Base-by-base conservation (phyloP, 1,140 invertebrate genomes). In the Drosophila kanapiae region DNA sequence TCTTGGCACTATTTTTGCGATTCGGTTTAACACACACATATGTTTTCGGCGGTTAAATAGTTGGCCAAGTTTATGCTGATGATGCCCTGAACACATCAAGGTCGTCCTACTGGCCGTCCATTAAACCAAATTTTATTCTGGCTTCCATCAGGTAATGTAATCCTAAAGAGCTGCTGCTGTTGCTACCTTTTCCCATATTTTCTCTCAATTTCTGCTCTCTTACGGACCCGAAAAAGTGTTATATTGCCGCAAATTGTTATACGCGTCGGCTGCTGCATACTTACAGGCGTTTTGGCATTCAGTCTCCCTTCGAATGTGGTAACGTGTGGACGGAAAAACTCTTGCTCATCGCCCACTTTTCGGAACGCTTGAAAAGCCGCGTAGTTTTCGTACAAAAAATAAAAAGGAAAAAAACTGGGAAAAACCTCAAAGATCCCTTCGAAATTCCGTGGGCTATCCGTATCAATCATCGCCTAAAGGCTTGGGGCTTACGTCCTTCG, bases 301-400 rank as follows among this genome's bases (percentile, higher is more conserved):
- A 87, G 83, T 87, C 76, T 87, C 83, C 83, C 80, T 65, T 87
- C 76, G 83, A 72, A 80, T 80, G 83, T 68, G 83, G 68, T 86
- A 76, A 70, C 71, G 79, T 86, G 48, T 61, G 75, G 72, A 76
- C 63, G 75, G 40, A 59, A 51, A 70, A 67, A 29, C 23, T 47
- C 67, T 67, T 68, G 62, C 43, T 49, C 72, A 68, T 35, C 33
- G 42, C 61, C 13, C 18, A 38, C 37, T 23, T 45, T 33, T 61
- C 48, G 72, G 38, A 38, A 38, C 38, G 62, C 53, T 38, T 33
- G 60, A 27, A 6, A 59, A 72, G 38, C 35, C 71, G 75, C 75
- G 75, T 77, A 77, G 60, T 37, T 35, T 59, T 61, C 27, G 53
- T 37, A 45, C 29, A 6, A 56, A 56, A 72, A 54, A 40, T n/a